Conservation (phyloP, 2,113 vertebrate species). For the Cairina moschata region DNA sequence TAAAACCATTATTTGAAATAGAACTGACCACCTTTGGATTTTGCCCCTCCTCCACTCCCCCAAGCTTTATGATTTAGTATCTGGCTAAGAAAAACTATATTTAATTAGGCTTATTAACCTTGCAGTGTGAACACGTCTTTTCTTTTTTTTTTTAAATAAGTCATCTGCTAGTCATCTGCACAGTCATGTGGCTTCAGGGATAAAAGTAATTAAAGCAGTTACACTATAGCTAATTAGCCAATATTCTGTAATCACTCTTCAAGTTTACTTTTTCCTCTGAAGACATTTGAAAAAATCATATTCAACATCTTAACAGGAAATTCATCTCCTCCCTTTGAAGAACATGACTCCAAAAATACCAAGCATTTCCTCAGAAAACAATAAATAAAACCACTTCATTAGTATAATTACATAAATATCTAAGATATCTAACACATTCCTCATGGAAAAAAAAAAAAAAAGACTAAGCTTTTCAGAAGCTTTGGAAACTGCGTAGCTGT, state of each 20-base stretch:
- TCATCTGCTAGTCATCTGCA: constrained; percentile 76
- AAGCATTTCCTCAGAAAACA: constrained; percentile 49
- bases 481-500: neutral
- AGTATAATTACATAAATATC: constrained; percentile 54
- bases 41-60: neutral
- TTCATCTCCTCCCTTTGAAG: constrained; percentile 34
- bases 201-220: constrained; percentile 75
- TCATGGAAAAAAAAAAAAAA: neutral
- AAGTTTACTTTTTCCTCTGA: constrained; percentile 67
- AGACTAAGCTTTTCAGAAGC: neutral
- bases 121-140: constrained; percentile 68
- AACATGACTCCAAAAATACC: constrained; percentile 4
- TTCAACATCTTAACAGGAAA: constrained; percentile 52
- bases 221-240: constrained; percentile 73
- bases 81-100: constrained; percentile 67
- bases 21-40: constrained; percentile 25
- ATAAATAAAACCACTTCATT: constrained; percentile 58
- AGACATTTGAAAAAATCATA: constrained; percentile 64
- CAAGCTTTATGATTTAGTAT: constrained; percentile 62
- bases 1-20: constrained; percentile 45
- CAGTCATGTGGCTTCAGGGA: constrained; percentile 72
- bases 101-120: constrained; percentile 76
- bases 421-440: neutral
- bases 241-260: constrained; percentile 72
- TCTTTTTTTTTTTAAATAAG: constrained; percentile 56